Base-by-base conservation (phyloP, 2,113 vertebrate genomes). In the Paradisaea rubra region DNA sequence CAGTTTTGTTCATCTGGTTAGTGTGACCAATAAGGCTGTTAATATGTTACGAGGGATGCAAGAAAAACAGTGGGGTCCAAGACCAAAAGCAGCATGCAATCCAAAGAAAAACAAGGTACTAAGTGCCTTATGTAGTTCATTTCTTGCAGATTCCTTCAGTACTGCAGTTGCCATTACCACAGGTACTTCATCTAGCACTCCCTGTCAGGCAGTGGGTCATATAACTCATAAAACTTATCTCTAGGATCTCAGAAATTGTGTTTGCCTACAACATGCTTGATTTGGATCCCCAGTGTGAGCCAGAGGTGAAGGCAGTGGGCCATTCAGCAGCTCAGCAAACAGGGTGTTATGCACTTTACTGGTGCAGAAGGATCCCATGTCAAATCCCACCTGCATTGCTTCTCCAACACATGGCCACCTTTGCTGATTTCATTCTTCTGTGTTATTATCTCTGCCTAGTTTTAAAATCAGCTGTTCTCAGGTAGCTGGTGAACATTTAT, bases 381-480 rank as follows among this genome's bases (percentile, higher is more conserved):
- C 39, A 66, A 77, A 88, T 77, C 25, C 42, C 42, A 71, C 21
- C 72, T 21, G 3, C 2, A 0, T 42, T 57, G 22, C 20, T 76
- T 65, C 63, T 77, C 53, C 2, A 1, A 27, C 3, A 2, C 15
- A 31, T 0, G 0, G 66, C 31, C 19, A 8, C 23, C 10, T n/a
- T 57, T 57, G 22, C 71, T 82, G 17, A 86, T 21, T 74, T 77
- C 4, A 3, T 50, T 84, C 27, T 69, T 77, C 59, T 39, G 37
- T 49, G 53, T 2, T 69, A 37, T 31, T 61, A 17, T 35, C 28
- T 69, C 42, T 70, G 31, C 20, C 45, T 86, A 8, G 15, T 39
- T 86, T 65, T 73, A 42, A 73, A 88, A 86, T 64, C 10, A 50
- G 15, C 33, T 57, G 5, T 61, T 83, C 28, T 88, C n/a, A 66